These are phyloP conservation scores for Brachymystax lenok DNA, from an alignment of 2,797 vertebrate species.

Conservation along the genomic window DNA sequence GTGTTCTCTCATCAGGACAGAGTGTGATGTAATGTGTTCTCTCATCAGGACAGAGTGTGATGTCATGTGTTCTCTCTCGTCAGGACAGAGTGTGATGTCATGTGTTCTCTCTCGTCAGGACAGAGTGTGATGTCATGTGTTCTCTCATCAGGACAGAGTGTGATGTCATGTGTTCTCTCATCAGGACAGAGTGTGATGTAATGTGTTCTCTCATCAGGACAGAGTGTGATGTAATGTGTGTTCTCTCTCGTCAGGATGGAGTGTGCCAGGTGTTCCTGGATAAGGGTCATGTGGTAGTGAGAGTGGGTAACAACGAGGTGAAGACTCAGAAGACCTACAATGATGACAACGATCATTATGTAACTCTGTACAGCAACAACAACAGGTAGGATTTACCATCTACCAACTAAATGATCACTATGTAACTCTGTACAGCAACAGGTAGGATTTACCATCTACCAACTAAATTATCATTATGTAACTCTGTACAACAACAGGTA, in stretches of 20 bases:
- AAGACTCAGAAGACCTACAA: constrained; percentile 77
- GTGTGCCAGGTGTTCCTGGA: constrained; percentile 79
- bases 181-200: too few relatives aligned
- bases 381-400: constrained; percentile 62
- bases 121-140: too few relatives aligned
- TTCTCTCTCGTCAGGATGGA: constrained; percentile 36
- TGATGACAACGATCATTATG: constrained; percentile 83
- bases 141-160: too few relatives aligned
- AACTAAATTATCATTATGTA: constrained; percentile 31
- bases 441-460: too few relatives aligned
- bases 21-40: too few relatives aligned
- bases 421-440: not conserved
- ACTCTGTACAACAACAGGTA: constrained; percentile 70
- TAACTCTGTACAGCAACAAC: constrained; percentile 79
- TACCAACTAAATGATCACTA: not conserved
- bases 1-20: too few relatives aligned
- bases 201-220: not conserved
- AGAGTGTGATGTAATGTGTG: too few relatives aligned
- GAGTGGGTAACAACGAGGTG: constrained; percentile 61
- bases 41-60: too few relatives aligned
- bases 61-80: too few relatives aligned
- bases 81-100: too few relatives aligned
- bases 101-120: not conserved
- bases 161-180: too few relatives aligned
- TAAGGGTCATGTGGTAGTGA: constrained; percentile 80